A percentile compares a stretch with the other conserved stretches of the same genome.
phyloP scores from a whole-genome alignment of 2,888 invertebrate species.

The Pocota personata region DNA sequence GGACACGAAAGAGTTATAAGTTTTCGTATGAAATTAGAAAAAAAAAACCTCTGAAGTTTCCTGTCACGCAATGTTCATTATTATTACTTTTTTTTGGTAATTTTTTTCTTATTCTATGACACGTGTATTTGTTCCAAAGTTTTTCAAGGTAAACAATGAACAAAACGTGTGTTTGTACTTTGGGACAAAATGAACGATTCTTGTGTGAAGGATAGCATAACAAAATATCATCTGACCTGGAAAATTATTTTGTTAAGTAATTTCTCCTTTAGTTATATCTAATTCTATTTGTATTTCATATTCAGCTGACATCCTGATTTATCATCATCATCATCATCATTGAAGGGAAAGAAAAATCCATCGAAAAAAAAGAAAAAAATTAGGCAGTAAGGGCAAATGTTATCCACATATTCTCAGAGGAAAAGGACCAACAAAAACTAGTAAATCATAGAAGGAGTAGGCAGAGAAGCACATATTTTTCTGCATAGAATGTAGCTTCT shows the following conservation, averaged over 20 bases:
- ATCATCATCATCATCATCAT: slow-evolving; percentile 29
- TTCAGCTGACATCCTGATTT: slow-evolving; percentile 31
- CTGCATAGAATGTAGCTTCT: slow-evolving; percentile 17
- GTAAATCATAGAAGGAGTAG: not conserved
- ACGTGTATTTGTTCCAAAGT: slow-evolving; percentile 1
- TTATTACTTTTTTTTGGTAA: not conserved
- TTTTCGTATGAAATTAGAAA: not conserved
- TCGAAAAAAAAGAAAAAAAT: not conserved
- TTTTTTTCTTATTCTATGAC: not conserved
- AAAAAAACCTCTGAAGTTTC: not conserved
- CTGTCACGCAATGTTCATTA: slow-evolving; percentile 31
- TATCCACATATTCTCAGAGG: not conserved
- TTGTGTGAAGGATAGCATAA: not conserved
- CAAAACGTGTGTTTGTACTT: not conserved
- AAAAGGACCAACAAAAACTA: not conserved
- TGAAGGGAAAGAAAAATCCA: not conserved
- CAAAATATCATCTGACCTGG: not conserved
- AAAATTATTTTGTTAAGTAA: slow-evolving; percentile 1
- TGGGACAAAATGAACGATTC: not conserved
- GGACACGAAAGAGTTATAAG: not conserved
- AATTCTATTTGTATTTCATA: slow-evolving; percentile 30
- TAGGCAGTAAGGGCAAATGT: not conserved
- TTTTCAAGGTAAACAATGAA: slow-evolving; percentile 8
- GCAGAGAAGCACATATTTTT: not conserved
- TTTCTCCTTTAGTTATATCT: not conserved